Conservation (phyloP, 2,113 vertebrate genomes). For the Sarotherodon lohbergeri region DNA sequence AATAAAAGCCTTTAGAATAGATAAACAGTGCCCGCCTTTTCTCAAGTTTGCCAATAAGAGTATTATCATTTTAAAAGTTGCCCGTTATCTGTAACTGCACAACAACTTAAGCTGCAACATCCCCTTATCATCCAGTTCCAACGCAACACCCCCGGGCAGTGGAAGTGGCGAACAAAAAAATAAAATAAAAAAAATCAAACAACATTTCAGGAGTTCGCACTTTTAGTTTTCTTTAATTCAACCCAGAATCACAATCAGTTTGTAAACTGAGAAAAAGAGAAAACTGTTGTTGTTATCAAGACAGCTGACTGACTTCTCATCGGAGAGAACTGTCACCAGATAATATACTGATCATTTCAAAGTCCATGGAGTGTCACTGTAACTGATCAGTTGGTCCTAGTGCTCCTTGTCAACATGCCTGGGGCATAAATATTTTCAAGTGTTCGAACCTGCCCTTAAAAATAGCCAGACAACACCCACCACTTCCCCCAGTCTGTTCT, state of each 20-base stretch:
- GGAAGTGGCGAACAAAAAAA: neutral
- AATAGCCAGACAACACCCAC: slow-evolving; percentile 15
- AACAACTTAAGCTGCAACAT: slow-evolving; percentile 9
- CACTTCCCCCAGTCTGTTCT: neutral
- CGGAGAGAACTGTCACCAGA: neutral
- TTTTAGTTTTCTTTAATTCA: neutral
- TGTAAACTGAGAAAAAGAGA: neutral
- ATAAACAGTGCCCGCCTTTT: neutral
- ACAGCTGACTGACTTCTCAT: neutral
- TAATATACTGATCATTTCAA: neutral
- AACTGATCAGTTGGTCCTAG: neutral
- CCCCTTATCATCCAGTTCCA: slow-evolving; percentile 30
- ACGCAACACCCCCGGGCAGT: neutral
- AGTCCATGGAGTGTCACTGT: slow-evolving; percentile 4
- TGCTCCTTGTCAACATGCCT: neutral
- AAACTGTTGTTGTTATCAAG: neutral
- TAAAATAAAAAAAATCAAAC: too few relatives aligned
- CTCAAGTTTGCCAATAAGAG: neutral
- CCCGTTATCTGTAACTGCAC: slow-evolving; percentile 20
- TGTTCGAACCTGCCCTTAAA: slow-evolving; percentile 42
- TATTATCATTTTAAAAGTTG: slow-evolving; percentile 18
- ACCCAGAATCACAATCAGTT: neutral
- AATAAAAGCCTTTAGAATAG: neutral
- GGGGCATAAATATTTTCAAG: slow-evolving; percentile 39
- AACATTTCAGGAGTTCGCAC: neutral